phyloP scores from a whole-genome alignment of 2,888 invertebrate genomes.

The Drosophila histrio region DNA sequence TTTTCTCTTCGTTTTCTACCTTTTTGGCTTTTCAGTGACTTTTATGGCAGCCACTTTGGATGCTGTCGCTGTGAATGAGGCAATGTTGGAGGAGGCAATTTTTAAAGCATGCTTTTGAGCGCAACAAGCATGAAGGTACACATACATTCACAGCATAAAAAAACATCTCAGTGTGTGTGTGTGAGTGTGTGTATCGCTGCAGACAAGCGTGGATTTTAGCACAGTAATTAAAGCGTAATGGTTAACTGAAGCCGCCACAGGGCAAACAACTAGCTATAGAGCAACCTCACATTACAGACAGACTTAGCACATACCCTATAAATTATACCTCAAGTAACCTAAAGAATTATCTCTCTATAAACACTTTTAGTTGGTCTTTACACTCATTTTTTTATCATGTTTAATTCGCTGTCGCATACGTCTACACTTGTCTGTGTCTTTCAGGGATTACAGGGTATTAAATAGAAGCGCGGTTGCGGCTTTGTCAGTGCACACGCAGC shows the following conservation, averaged over 20 bases:
- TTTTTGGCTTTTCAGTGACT: conserved; percentile 21
- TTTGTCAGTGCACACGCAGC: conserved; percentile 8
- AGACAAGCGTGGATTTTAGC: conserved; percentile 71
- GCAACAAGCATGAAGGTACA: conserved; percentile 56
- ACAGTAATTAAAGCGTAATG: conserved; percentile 73
- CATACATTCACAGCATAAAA: conserved; percentile 1
- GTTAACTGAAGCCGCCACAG: conserved; percentile 61
- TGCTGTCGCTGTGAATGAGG: conserved; percentile 23
- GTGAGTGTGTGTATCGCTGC: conserved; percentile 46
- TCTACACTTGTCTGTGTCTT: neutral
- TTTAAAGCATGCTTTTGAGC: conserved; percentile 64
- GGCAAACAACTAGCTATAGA: conserved; percentile 8
- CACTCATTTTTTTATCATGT: neutral
- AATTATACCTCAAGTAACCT: neutral
- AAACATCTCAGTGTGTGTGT: conserved; percentile 11
- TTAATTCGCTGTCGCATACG: neutral
- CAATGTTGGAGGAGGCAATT: conserved; percentile 36
- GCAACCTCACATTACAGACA: neutral
- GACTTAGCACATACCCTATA: conserved; percentile 22
- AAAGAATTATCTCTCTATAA: neutral
- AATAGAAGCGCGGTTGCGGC: conserved; percentile 18
- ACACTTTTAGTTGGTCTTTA: neutral
- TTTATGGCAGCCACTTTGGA: conserved; percentile 31
- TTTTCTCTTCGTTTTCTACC: neutral
- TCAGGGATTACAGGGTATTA: conserved; percentile 29